These are phyloP conservation scores for Tichodroma muraria DNA, from an alignment of 2,113 vertebrate genomes.

Conservation along the genomic window DNA sequence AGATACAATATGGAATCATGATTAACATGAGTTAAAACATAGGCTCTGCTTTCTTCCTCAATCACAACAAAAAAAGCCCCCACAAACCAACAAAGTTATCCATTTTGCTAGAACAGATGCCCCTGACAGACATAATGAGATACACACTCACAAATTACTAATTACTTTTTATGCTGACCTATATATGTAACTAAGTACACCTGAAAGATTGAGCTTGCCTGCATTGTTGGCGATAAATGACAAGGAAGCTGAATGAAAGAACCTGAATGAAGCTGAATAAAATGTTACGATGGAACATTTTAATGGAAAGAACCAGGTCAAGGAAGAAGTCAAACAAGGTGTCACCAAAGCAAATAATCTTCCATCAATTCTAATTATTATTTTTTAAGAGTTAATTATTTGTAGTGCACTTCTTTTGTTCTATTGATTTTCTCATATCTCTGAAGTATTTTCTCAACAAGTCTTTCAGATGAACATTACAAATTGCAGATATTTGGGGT, in stretches of 20 bases:
- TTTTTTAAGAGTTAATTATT: neutral
- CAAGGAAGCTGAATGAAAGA: neutral
- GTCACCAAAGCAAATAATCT: neutral
- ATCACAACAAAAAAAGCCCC: rapidly evolving
- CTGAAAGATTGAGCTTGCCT: neutral
- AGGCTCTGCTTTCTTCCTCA: neutral
- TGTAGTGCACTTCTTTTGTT: neutral
- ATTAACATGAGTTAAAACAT: neutral
- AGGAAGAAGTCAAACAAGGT: neutral
- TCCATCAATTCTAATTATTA: neutral
- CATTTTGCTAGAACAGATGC: neutral
- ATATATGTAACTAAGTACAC: neutral
- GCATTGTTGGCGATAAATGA: neutral
- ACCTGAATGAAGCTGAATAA: neutral
- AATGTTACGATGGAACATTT: too few relatives aligned
- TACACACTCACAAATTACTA: neutral
- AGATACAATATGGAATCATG: neutral
- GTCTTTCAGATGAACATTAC: neutral
- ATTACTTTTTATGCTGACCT: neutral
- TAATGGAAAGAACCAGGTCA: neutral
- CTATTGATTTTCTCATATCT: neutral
- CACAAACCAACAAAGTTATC: neutral
- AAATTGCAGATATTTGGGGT: neutral
- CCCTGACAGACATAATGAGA: neutral
- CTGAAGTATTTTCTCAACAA: neutral